A percentile compares a stretch with the other conserved stretches of the same genome.
These are phyloP conservation scores for Noctua janthe DNA, from an alignment of 2,888 invertebrate genomes.

Conservation along the genomic window DNA sequence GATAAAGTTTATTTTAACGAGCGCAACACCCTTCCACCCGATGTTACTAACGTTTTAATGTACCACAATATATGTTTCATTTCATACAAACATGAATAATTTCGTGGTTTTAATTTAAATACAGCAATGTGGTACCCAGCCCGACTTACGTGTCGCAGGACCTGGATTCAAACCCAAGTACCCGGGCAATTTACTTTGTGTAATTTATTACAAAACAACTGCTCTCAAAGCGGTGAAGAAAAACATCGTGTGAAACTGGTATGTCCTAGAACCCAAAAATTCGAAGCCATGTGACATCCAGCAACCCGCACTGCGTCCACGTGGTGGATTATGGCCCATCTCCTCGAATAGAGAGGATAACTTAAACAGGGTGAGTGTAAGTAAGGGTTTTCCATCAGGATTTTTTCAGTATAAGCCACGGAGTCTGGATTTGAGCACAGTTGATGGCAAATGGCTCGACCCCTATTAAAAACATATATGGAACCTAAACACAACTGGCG, in stretches of 20 bases:
- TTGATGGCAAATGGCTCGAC: neutral
- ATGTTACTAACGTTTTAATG: slow-evolving; percentile 48
- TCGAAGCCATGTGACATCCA: neutral
- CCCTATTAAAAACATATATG: no score
- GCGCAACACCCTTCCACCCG: slow-evolving; percentile 23
- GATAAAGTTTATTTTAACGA: slow-evolving; percentile 62
- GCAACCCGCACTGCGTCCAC: neutral
- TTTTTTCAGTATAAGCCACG: neutral
- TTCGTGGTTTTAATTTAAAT: slow-evolving; percentile 3
- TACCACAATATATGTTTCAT: slow-evolving; percentile 44
- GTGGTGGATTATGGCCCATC: neutral
- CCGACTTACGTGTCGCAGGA: neutral
- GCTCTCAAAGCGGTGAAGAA: neutral
- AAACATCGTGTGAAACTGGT: no score
- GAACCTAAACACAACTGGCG: no score
- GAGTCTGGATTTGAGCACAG: neutral
- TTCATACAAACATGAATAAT: slow-evolving; percentile 23
- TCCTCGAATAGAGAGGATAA: no score
- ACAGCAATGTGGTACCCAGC: neutral
- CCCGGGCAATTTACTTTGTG: neutral
- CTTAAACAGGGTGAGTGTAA: no score
- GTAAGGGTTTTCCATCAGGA: neutral
- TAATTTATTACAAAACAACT: neutral
- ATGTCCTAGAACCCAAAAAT: neutral
- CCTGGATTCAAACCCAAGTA: neutral